Conservation (phyloP, 2,888 invertebrate species). For the Caenorhabditis angaria region DNA sequence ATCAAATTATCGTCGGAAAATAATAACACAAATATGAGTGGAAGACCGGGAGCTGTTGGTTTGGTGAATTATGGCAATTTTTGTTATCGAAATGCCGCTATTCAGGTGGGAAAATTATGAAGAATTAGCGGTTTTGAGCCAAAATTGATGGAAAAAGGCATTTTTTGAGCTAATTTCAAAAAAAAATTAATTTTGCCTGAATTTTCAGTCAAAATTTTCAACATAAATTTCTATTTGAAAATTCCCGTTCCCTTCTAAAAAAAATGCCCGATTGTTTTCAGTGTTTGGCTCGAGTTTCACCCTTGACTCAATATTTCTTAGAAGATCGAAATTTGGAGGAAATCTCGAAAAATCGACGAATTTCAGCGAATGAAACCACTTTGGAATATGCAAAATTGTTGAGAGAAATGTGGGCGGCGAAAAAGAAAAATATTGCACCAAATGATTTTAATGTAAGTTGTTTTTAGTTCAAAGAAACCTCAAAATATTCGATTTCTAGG, state of each 20-base stretch:
- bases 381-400: conserved; percentile 52
- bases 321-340: conserved; percentile 45
- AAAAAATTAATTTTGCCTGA: too few relatives aligned
- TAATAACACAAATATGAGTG: too few relatives aligned
- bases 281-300: conserved; percentile 74
- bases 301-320: conserved; percentile 50
- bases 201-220: too few relatives aligned
- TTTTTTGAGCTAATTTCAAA: too few relatives aligned
- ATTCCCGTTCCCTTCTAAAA: too few relatives aligned
- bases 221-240: too few relatives aligned
- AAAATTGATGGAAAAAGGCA: too few relatives aligned
- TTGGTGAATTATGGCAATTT: conserved; percentile 91
- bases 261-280: too few relatives aligned
- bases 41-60: conserved; percentile 79
- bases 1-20: conserved; percentile 47
- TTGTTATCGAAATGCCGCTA: conserved; percentile 92
- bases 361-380: conserved; percentile 33
- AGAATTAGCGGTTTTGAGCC: too few relatives aligned
- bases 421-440: conserved; percentile 59
- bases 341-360: too few relatives aligned
- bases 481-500: conserved; percentile 73
- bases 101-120: too few relatives aligned
- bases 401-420: conserved; percentile 55
- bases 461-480: background rate
- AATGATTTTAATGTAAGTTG: conserved; percentile 51